phyloP scores from a whole-genome alignment of 53 echinoderm and acorn worm genomes.

The Stichopus horrens region DNA sequence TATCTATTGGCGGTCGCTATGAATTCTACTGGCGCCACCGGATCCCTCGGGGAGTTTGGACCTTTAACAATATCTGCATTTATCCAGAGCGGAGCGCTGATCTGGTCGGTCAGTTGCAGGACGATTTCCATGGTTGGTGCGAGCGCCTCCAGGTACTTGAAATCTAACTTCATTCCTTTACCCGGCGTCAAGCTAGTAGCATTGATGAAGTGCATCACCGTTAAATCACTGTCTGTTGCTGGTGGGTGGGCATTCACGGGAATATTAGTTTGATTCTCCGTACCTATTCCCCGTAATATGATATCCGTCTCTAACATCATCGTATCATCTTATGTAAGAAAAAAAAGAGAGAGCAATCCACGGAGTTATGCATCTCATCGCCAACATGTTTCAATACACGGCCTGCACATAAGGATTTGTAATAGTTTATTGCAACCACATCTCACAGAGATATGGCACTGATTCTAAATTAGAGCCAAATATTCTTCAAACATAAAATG shows the following conservation, averaged over 20 bases:
- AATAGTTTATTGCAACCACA: too few species aligned
- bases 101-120: conserved; percentile 42
- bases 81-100: conserved; percentile 66
- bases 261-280: conserved; percentile 65
- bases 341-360: background rate
- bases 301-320: conserved; percentile 87
- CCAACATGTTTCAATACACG: too few species aligned
- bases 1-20: conserved; percentile 61
- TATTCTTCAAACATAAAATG: too few species aligned
- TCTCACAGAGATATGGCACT: too few species aligned
- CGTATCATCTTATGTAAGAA: conserved; percentile 61
- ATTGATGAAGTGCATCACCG: conserved; percentile 60
- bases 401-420: too few species aligned
- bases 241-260: conserved; percentile 76
- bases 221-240: conserved; percentile 64
- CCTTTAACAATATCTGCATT: conserved; percentile 79
- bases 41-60: conserved; percentile 76
- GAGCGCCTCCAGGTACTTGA: conserved; percentile 72
- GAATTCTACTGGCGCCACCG: conserved; percentile 60
- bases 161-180: conserved; percentile 80
- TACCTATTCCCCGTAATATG: conserved; percentile 65
- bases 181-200: conserved; percentile 44
- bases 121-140: conserved; percentile 66
- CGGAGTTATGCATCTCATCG: too few species aligned
- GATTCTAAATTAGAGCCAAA: too few species aligned